Evolutionary conservation across 1,140 invertebrate genomes (phyloP).

Genomic region (Eumaeus atala): DNA sequence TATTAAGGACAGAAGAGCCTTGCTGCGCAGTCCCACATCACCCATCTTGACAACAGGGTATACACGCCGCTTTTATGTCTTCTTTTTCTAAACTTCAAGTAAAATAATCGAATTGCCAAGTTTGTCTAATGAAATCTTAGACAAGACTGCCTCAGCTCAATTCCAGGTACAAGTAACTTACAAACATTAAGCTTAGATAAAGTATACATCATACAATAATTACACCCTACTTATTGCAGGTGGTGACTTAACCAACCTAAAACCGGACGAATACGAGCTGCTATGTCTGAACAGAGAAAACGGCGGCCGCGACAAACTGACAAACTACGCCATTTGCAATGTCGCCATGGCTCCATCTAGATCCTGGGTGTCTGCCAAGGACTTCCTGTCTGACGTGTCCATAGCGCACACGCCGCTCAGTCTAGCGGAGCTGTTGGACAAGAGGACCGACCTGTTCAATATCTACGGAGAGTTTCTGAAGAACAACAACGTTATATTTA

Average conservation of each 20-base stretch:
- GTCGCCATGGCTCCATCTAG: constrained; percentile 51
- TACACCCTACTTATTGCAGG: constrained; percentile 28
- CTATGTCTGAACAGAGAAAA: constrained; percentile 53
- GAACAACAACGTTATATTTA: constrained; percentile 68
- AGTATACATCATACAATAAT: too few relatives aligned
- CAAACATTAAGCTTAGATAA: too few relatives aligned
- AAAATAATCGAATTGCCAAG: too few relatives aligned
- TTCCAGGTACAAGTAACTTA: too few relatives aligned
- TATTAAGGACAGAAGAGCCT: too few relatives aligned
- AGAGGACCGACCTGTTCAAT: constrained; percentile 53
- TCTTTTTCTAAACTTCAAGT: too few relatives aligned
- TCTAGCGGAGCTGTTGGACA: constrained; percentile 46
- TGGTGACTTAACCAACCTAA: constrained; percentile 45
- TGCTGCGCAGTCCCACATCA: too few relatives aligned
- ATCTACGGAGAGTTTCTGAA: constrained; percentile 68
- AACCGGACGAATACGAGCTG: constrained; percentile 46
- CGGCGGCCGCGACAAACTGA: constrained; percentile 41
- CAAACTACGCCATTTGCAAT: constrained; percentile 48
- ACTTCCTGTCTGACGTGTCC: constrained; percentile 58
- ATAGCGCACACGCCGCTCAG: constrained; percentile 63
- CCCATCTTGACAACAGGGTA: too few relatives aligned
- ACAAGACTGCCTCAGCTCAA: too few relatives aligned
- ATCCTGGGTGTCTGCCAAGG: constrained; percentile 58
- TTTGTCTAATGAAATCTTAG: too few relatives aligned
- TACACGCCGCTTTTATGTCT: too few relatives aligned